Percentiles rank a stretch among this genome's conserved stretches.
Conservation (phyloP, 2,113 vertebrate genomes). For the Garra rufa region DNA sequence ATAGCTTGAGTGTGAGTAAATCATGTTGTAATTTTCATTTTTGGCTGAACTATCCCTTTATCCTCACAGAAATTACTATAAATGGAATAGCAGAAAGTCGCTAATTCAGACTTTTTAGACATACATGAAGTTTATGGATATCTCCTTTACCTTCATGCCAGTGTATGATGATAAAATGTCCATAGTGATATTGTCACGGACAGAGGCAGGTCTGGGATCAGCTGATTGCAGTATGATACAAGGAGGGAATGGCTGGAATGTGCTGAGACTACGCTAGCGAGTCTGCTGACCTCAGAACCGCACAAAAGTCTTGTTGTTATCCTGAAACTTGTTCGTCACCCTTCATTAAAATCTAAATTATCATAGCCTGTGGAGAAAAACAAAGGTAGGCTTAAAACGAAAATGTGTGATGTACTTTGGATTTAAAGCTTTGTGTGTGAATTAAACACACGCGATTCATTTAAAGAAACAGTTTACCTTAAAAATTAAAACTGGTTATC, state of each 20-base stretch:
- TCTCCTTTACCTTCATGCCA: background rate
- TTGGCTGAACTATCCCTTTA: too few relatives aligned
- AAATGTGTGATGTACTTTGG: background rate
- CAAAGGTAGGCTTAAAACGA: background rate
- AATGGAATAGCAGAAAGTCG: background rate
- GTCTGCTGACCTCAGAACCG: constrained; percentile 58
- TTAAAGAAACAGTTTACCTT: background rate
- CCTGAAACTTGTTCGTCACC: background rate
- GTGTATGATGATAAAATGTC: constrained; percentile 50
- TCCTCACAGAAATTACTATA: too few relatives aligned
- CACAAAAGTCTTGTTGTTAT: constrained; percentile 69
- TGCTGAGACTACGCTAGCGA: constrained; percentile 69
- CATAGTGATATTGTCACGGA: constrained; percentile 51
- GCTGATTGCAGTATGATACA: constrained; percentile 76
- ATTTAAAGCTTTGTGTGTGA: too few relatives aligned
- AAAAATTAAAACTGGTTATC: background rate
- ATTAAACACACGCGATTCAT: background rate
- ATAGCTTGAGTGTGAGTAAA: too few relatives aligned
- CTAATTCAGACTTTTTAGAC: background rate
- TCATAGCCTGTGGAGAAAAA: background rate
- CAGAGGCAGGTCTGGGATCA: constrained; percentile 65
- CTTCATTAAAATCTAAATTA: background rate
- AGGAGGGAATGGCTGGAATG: constrained; percentile 73
- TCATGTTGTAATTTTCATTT: too few relatives aligned
- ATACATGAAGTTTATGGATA: background rate